phyloP scores from a whole-genome alignment of 2,113 vertebrate species.

The Aphelocoma coerulescens region DNA sequence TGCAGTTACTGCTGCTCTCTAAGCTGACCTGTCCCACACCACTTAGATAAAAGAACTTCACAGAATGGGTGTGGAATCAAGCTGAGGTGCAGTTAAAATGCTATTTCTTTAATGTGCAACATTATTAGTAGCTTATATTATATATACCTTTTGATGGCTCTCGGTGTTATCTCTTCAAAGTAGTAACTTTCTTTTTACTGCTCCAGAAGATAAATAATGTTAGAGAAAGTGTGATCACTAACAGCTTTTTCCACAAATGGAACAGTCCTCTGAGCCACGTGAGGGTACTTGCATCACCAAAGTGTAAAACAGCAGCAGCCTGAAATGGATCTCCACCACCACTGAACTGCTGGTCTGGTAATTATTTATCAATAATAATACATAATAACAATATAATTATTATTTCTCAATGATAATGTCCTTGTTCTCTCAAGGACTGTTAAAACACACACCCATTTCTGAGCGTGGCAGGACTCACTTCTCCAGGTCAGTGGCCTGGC shows the following conservation, averaged over 20 bases:
- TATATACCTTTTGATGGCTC: background rate
- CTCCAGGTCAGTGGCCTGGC: background rate
- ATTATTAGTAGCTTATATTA: background rate
- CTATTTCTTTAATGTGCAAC: background rate
- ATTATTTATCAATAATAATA: background rate
- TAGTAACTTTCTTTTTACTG: background rate
- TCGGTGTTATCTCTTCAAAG: background rate
- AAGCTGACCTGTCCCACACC: background rate
- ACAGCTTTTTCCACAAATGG: background rate
- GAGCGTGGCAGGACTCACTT: background rate
- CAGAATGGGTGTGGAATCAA: background rate
- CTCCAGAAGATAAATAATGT: background rate
- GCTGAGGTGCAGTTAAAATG: background rate
- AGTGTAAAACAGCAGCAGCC: background rate
- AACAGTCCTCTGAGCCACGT: background rate
- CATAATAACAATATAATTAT: background rate
- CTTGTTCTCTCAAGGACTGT: background rate
- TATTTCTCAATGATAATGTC: background rate
- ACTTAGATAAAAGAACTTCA: background rate
- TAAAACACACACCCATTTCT: background rate
- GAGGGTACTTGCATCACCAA: background rate
- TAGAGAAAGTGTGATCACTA: background rate
- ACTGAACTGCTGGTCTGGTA: background rate
- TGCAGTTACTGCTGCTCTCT: background rate
- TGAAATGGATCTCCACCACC: background rate